Evolutionary conservation across 2,888 invertebrate genomes (phyloP).

Genomic region (Morpho deidamia): DNA sequence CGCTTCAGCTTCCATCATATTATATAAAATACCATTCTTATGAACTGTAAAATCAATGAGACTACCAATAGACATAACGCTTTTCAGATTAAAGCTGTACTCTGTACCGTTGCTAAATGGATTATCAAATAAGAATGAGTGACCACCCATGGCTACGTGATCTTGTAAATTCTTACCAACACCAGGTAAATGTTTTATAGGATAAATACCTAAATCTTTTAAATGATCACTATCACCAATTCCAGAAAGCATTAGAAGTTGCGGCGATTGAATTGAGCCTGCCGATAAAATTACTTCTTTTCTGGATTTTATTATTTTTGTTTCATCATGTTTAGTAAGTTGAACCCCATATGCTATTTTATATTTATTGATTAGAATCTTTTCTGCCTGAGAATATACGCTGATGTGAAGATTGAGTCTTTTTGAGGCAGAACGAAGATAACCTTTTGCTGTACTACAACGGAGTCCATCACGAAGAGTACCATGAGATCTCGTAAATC

Average conservation of each 20-base stretch:
- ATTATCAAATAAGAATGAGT: conserved; percentile 84
- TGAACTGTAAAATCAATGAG: conserved; percentile 81
- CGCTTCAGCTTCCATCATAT: conserved; percentile 87
- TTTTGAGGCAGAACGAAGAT: conserved; percentile 81
- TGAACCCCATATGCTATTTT: conserved; percentile 82
- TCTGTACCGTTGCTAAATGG: conserved; percentile 74
- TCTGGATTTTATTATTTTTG: conserved; percentile 77
- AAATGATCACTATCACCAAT: conserved; percentile 84
- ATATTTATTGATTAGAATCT: conserved; percentile 80
- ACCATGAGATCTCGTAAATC: conserved; percentile 87
- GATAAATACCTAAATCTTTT: conserved; percentile 77
- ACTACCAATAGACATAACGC: conserved; percentile 79
- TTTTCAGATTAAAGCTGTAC: conserved; percentile 83
- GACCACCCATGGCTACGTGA: conserved; percentile 89
- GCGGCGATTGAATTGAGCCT: conserved; percentile 90
- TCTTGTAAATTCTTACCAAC: conserved; percentile 91
- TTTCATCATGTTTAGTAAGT: conserved; percentile 78
- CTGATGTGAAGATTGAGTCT: conserved; percentile 87
- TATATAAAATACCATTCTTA: conserved; percentile 83
- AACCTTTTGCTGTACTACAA: conserved; percentile 91
- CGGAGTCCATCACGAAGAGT: conserved; percentile 87
- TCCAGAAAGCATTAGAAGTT: conserved; percentile 92
- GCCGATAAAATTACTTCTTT: conserved; percentile 92
- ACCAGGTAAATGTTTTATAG: conserved; percentile 81
- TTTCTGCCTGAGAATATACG: conserved; percentile 82